Evolutionary conservation across 2,113 vertebrate species (phyloP).

Genomic region (Ciconia stormi): DNA sequence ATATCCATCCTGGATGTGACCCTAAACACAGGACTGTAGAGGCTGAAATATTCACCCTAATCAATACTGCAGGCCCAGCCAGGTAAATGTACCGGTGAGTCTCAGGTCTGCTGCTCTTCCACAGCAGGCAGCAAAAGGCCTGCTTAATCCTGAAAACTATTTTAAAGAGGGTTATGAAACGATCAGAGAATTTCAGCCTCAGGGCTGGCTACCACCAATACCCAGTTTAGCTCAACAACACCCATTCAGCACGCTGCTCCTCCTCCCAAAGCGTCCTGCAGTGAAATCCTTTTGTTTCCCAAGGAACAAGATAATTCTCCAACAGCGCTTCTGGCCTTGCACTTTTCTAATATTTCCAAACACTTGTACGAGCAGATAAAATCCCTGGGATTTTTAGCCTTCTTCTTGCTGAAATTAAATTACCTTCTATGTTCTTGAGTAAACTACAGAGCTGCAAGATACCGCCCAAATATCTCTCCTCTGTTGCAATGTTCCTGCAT

Average conservation of each 20-base stretch:
- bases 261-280: neutral
- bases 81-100: neutral
- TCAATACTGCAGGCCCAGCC: neutral
- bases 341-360: neutral
- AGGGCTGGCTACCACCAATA: neutral
- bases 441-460: neutral
- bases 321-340: fast-evolving
- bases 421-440: neutral
- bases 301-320: neutral
- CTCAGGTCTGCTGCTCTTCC: neutral
- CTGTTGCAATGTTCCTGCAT: slow-evolving; percentile 1
- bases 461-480: neutral
- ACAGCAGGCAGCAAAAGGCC: neutral
- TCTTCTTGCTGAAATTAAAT: neutral
- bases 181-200: neutral
- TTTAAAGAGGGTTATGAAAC: neutral
- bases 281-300: neutral
- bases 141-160: neutral
- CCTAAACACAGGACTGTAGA: neutral
- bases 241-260: neutral
- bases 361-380: neutral
- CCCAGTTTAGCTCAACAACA: neutral
- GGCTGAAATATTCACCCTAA: neutral
- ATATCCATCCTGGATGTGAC: neutral
- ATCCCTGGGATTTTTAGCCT: neutral